phyloP scores from a whole-genome alignment of 2,113 vertebrate genomes.

The Caloenas nicobarica region DNA sequence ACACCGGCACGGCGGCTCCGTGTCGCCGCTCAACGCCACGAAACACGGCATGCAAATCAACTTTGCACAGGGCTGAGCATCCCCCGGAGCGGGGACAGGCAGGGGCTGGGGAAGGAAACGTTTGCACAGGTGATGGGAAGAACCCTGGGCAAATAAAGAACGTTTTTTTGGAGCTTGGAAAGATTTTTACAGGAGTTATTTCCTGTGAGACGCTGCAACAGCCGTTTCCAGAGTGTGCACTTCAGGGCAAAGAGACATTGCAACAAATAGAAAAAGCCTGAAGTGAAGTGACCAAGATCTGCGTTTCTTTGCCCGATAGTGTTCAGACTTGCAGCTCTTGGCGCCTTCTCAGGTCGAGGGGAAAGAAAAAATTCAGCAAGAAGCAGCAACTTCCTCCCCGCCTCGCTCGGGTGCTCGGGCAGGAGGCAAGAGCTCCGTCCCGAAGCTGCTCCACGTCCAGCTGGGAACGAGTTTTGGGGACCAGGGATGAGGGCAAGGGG shows the following conservation, averaged over 20 bases:
- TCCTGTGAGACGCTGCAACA: neutral
- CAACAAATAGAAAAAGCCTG: neutral
- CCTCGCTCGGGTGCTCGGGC: too few species aligned
- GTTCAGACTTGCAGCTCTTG: neutral
- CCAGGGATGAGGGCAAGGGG: accelerated
- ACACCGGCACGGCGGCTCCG: accelerated
- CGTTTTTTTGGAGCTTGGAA: neutral
- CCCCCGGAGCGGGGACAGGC: accelerated
- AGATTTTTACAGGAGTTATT: neutral
- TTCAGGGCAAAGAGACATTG: neutral
- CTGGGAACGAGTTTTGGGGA: too few species aligned
- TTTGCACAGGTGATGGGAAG: accelerated
- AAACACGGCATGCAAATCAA: neutral
- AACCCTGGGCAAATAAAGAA: neutral
- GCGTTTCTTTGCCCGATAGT: neutral
- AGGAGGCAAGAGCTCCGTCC: accelerated
- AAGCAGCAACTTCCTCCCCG: neutral
- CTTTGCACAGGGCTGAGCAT: neutral
- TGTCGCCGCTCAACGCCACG: too few species aligned
- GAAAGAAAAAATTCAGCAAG: neutral
- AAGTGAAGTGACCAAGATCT: neutral
- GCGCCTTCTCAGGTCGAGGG: neutral
- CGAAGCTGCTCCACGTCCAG: too few species aligned
- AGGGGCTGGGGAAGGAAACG: accelerated
- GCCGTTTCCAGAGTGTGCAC: accelerated